Conservation (phyloP, 2,797 vertebrate genomes). For the Crax fasciolata region DNA sequence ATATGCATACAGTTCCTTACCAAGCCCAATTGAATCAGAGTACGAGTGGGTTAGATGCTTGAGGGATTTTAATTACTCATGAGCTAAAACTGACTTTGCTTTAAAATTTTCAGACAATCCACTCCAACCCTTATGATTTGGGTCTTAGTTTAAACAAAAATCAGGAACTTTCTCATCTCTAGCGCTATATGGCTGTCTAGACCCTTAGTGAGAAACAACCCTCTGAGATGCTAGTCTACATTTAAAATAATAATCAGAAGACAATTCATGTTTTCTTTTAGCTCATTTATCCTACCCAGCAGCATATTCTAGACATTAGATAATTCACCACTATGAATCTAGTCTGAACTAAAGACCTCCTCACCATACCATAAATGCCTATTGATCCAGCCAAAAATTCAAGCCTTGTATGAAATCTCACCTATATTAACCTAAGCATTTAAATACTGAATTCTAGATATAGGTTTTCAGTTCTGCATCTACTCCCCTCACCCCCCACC, state of each 20-base stretch:
- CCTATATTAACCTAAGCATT: not conserved
- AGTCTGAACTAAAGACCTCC: not conserved
- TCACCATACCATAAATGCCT: not conserved
- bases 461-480: not conserved
- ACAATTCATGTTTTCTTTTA: constrained; percentile 25
- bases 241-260: constrained; percentile 36
- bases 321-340: not conserved
- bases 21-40: not conserved
- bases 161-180: not conserved
- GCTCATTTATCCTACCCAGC: not conserved
- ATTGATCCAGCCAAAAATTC: not conserved
- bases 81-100: not conserved
- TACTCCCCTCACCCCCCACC: rapidly evolving
- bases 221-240: not conserved
- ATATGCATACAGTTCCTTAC: rapidly evolving
- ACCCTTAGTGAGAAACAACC: constrained; percentile 23
- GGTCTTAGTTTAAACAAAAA: not conserved
- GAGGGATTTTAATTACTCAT: not conserved
- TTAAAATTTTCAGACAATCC: not conserved
- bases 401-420: not conserved
- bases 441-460: not conserved
- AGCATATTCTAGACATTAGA: not conserved
- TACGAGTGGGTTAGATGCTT: not conserved
- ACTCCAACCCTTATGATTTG: not conserved
- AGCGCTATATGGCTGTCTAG: not conserved